phyloP scores from a whole-genome alignment of 2,888 invertebrate genomes.

The Branchipolynoe longqiensis region DNA sequence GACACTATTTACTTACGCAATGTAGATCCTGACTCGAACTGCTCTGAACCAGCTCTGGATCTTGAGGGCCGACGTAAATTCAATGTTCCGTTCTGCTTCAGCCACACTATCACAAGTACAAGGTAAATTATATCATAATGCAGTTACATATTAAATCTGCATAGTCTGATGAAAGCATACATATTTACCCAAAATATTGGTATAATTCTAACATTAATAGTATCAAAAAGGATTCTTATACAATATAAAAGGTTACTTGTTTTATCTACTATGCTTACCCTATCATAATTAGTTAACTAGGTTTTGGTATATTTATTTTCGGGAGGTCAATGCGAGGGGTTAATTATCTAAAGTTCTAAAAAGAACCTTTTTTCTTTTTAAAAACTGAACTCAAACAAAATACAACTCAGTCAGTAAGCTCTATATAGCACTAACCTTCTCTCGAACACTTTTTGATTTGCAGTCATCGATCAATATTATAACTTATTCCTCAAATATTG shows the following conservation, averaged over 20 bases:
- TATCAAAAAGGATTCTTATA: too few species aligned
- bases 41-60: conserved; percentile 81
- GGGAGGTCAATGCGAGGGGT: too few species aligned
- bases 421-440: neutral
- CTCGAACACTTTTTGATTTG: too few species aligned
- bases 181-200: neutral
- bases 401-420: neutral
- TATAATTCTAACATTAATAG: too few species aligned
- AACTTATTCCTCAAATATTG: too few species aligned
- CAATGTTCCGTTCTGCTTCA: conserved; percentile 73
- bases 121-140: neutral
- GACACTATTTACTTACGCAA: conserved; percentile 72
- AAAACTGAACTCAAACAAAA: neutral
- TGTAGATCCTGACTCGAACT: conserved; percentile 73
- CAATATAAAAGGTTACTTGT: too few species aligned
- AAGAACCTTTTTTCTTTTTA: neutral
- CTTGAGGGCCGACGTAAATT: conserved; percentile 75
- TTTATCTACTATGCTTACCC: too few species aligned
- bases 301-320: too few species aligned
- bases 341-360: neutral
- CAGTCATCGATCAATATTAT: too few species aligned
- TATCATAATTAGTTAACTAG: too few species aligned
- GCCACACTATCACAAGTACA: conserved; percentile 74
- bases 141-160: too few species aligned
- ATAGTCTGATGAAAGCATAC: too few species aligned